These are phyloP conservation scores for Gephyroberyx darwinii DNA, from an alignment of 2,797 vertebrate genomes.

Conservation along the genomic window DNA sequence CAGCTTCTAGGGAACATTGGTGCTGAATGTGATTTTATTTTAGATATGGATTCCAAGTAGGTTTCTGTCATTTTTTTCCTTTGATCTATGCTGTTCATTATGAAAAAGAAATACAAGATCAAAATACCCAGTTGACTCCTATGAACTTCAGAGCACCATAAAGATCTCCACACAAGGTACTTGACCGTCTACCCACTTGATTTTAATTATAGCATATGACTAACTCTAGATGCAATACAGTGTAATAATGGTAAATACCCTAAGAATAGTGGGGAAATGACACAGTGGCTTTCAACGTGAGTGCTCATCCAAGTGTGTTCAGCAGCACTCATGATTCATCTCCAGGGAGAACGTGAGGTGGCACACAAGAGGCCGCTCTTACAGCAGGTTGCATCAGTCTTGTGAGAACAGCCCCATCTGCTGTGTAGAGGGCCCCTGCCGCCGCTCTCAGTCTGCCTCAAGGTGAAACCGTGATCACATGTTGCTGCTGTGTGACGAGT, in stretches of 20 bases:
- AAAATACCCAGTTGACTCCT: neutral
- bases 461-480: conserved; percentile 44
- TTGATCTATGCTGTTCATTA: neutral
- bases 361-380: conserved; percentile 58
- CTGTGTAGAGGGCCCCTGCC: conserved; percentile 18
- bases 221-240: neutral
- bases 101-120: too few species aligned
- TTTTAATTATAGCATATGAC: neutral
- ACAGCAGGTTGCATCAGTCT: conserved; percentile 78
- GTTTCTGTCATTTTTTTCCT: neutral
- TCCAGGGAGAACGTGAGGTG: conserved; percentile 17
- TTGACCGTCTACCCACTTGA: neutral
- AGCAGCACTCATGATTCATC: conserved; percentile 42
- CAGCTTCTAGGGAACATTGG: too few species aligned
- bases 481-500: conserved; percentile 11
- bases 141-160: neutral
- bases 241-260: conserved; percentile 2
- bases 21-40: too few species aligned
- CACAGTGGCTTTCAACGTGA: conserved; percentile 18
- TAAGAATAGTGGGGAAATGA: neutral
- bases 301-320: conserved; percentile 20
- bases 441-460: conserved; percentile 9
- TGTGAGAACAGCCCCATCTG: neutral
- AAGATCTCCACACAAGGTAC: neutral
- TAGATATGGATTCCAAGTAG: too few species aligned